Evolutionary conservation across 2,797 vertebrate species (phyloP), one percentile per base, ranked within the genome.

Genomic region (Octomys mimax): DNA sequence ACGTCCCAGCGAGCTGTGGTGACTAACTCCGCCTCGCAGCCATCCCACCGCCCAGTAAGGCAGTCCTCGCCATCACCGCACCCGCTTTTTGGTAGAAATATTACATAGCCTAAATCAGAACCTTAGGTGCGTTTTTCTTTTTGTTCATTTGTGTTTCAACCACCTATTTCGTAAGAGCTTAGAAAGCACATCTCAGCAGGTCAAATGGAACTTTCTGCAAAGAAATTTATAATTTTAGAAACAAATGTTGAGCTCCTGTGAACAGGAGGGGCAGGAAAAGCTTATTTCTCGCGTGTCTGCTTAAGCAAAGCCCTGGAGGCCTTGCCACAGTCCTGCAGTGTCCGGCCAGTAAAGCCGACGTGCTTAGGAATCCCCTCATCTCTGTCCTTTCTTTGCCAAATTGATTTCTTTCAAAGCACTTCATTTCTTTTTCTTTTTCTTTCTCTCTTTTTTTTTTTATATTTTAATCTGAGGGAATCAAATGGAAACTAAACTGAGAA

Each of bases 161-260:
- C 28, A 84, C 11, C 64, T 87, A n/a, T 66, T 95, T 93, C 49
- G 21, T 33, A 61, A 91, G 42, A 79, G 46, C 89, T 81, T n/a
- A 89, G 42, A 80, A 61, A 75, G 36, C 6, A 16, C 33, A n/a
- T 28, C 36, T 71, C 42, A 49, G 6, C 57, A 66, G 16, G 81
- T 95, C 49, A 93, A 88, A 78, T 62, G 39, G 71, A 73, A 49
- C 78, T 75, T 79, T 96, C 78, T 88, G 6, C 68, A 77, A 77
- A 87, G 13, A 77, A 39, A 42, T 49, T 80, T 71, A 39, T 70
- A 94, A 92, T 80, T 90, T 85, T 4, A 62, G 39, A 24, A 6
- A 82, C 52, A 96, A 18, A 86, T 9, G 4, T 19, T 70, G 33
- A 70, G 33, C 1, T 46, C 71, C 78, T 59, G 42, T 11, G 31